Conservation (phyloP, 1,140 invertebrate species). For the Gyrodactylus bullatarudis region DNA sequence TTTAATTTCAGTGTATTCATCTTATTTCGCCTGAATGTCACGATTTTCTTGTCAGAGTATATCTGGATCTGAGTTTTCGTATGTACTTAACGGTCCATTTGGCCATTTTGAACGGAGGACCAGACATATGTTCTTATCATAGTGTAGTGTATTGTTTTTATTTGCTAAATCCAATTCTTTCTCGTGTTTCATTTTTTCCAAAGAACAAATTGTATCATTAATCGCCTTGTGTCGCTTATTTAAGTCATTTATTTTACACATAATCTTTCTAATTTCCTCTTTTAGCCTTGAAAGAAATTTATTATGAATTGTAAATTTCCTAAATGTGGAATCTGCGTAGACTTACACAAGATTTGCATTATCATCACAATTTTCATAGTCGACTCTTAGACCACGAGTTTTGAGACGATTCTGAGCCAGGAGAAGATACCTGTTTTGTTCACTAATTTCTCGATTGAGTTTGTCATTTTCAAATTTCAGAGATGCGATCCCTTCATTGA, state of each 20-base stretch:
- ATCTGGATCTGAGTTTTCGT: too few relatives aligned
- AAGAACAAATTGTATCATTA: neutral
- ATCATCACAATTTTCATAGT: neutral
- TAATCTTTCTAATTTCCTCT: neutral
- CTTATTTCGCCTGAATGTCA: too few relatives aligned
- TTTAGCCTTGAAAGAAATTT: neutral
- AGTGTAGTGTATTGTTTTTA: neutral
- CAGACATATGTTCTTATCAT: neutral
- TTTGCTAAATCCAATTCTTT: neutral
- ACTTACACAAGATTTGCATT: neutral
- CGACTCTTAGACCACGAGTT: neutral
- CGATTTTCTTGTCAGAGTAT: too few relatives aligned
- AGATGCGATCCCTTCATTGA: neutral
- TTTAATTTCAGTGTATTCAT: too few relatives aligned
- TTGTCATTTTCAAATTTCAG: neutral
- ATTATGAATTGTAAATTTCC: too few relatives aligned
- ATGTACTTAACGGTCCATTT: neutral
- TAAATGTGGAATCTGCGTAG: neutral
- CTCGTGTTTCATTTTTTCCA: neutral
- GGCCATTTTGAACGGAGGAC: neutral
- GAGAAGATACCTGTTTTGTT: neutral
- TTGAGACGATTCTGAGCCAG: neutral
- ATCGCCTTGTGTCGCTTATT: neutral
- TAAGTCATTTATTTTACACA: neutral
- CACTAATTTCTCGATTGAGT: neutral